These are phyloP conservation scores for Calosoma granatense DNA, from an alignment of 1,140 invertebrate species.

Conservation along the genomic window DNA sequence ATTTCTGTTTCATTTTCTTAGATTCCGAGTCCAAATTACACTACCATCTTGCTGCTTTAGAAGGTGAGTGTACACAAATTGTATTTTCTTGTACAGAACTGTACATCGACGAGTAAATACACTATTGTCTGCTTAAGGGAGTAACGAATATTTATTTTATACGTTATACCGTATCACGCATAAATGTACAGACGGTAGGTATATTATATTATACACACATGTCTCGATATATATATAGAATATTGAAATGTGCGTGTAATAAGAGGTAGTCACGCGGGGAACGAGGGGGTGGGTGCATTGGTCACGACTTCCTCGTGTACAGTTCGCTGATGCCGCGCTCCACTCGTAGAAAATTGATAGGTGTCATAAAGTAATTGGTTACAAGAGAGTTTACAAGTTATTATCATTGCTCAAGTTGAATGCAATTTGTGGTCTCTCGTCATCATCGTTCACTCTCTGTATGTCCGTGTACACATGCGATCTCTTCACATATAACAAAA, in stretches of 20 bases:
- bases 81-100: too few relatives aligned
- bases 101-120: too few relatives aligned
- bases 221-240: neutral
- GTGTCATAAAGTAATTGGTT: conserved; percentile 3
- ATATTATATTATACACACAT: neutral
- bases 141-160: too few relatives aligned
- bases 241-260: neutral
- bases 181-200: neutral
- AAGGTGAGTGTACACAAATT: neutral
- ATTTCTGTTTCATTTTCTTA: neutral
- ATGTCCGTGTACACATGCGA: neutral
- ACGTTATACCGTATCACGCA: too few relatives aligned
- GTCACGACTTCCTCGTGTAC: too few relatives aligned
- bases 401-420: conserved; percentile 1
- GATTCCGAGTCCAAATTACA: neutral
- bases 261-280: neutral
- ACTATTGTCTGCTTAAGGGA: too few relatives aligned
- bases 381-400: neutral
- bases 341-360: neutral
- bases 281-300: too few relatives aligned
- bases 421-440: conserved; percentile 1
- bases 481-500: neutral
- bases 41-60: neutral
- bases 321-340: neutral
- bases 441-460: neutral